Conservation (phyloP, 2,113 vertebrate species). For the Leptobrachium leishanense region DNA sequence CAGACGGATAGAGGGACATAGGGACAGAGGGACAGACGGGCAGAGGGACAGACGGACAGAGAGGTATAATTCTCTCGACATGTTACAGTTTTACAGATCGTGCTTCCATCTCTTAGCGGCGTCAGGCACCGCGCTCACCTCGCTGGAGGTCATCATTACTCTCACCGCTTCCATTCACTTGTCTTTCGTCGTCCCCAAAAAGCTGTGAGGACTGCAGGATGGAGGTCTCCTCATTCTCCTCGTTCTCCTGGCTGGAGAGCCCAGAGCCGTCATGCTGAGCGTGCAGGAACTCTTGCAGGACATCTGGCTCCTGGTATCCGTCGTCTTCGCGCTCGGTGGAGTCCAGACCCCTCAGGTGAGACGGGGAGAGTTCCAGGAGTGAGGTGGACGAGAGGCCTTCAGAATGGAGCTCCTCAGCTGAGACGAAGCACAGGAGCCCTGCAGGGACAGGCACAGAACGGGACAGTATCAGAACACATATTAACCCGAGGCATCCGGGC, state of each 20-base stretch:
- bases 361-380: slow-evolving; percentile 54
- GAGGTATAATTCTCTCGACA: no score
- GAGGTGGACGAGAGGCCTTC: slow-evolving; percentile 76
- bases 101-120: no score
- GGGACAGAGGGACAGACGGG: no score
- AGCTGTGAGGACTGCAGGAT: slow-evolving; percentile 68
- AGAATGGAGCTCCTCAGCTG: slow-evolving; percentile 55
- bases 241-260: slow-evolving; percentile 80
- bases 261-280: slow-evolving; percentile 79
- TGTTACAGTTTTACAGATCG: no score
- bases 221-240: slow-evolving; percentile 80
- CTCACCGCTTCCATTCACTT: no score
- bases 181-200: slow-evolving; percentile 74
- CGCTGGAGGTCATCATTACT: no score
- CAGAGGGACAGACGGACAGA: no score
- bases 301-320: slow-evolving; percentile 48
- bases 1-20: no score
- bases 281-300: slow-evolving; percentile 56
- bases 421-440: slow-evolving; percentile 61
- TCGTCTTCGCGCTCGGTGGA: slow-evolving; percentile 54
- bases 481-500: no score
- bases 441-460: no score
- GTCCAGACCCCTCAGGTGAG: slow-evolving; percentile 61
- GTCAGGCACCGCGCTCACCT: no score
- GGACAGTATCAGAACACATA: no score